Conservation (phyloP, 2,113 vertebrate species). For the Dasyornis broadbenti region DNA sequence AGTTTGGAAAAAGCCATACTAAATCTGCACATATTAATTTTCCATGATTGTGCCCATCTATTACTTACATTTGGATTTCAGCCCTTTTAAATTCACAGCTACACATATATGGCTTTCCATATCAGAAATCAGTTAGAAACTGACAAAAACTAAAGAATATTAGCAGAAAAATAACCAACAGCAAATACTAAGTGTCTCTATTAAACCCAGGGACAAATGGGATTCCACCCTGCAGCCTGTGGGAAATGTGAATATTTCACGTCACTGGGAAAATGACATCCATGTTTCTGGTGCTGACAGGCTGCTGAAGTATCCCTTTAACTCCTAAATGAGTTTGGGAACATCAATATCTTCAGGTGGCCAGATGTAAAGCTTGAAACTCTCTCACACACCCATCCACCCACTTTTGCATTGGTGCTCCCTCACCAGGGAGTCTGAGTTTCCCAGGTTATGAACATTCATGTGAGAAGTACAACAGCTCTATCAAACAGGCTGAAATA, state of each 20-base stretch:
- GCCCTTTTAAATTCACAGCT: not conserved
- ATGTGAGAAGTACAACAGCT: not conserved
- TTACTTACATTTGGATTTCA: not conserved
- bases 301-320: not conserved
- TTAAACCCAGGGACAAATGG: not conserved
- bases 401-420: not conserved
- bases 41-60: not conserved
- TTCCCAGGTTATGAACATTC: not conserved
- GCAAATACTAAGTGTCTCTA: not conserved
- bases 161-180: not conserved
- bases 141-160: not conserved
- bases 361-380: not conserved
- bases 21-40: not conserved
- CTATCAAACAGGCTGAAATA: not conserved
- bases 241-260: not conserved
- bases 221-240: not conserved
- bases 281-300: not conserved
- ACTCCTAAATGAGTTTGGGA: not conserved
- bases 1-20: not conserved
- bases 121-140: not conserved
- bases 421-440: not conserved
- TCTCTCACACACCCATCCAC: not conserved
- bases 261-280: not conserved
- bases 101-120: not conserved
- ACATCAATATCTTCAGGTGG: not conserved